Base-by-base conservation (phyloP, 2,113 vertebrate species). In the Lepidothrix coronata region DNA sequence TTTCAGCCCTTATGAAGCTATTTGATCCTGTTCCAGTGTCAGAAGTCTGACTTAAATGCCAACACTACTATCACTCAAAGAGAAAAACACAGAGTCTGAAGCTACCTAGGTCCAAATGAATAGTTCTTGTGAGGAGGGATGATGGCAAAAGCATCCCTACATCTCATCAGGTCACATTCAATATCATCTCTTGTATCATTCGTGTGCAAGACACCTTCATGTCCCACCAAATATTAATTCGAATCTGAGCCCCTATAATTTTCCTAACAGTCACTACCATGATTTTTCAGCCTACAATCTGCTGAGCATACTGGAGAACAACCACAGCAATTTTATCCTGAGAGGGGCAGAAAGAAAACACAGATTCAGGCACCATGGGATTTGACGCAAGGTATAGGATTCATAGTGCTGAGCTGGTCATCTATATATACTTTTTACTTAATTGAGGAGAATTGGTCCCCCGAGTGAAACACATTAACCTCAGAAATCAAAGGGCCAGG, bases 351-450 rank as follows among this genome's bases (percentile, higher is more conserved):
- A 49, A 54, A 27, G 16, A 83, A 77, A 73, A 46, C 5, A 25
- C 9, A 22, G 13, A 68, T 22, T 88, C 24, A 44, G 14, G 11
- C 21, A 37, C 24, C 27, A 22, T 10, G 44, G 49, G 9, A 52
- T 48, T 25, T 33, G 33, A 49, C 28, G 13, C 0, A 6, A 31
- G 14, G 5, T 31, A 6, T 6, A 62, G 55, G n/a, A 59, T 33
- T 43, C 37, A 11, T 8, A 33, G 11, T 12, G 11, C 19, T 73
- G 37, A 72, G 35, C 22, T 51, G 66, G 35, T 23, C 24, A 52
- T 1, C 16, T 57, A 25, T 5, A 6, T 5, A 15, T 0, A 4
- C 1, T 68, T 76, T 75, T 37, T 59, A 7, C 24, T 28, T 24
- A 76, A 72, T 48, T 24, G 1, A 3, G 33, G 15, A 52, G 19